Evolutionary conservation across 2,797 vertebrate genomes (phyloP), one percentile per base, ranked within the genome.

Genomic region (Periparus ater): DNA sequence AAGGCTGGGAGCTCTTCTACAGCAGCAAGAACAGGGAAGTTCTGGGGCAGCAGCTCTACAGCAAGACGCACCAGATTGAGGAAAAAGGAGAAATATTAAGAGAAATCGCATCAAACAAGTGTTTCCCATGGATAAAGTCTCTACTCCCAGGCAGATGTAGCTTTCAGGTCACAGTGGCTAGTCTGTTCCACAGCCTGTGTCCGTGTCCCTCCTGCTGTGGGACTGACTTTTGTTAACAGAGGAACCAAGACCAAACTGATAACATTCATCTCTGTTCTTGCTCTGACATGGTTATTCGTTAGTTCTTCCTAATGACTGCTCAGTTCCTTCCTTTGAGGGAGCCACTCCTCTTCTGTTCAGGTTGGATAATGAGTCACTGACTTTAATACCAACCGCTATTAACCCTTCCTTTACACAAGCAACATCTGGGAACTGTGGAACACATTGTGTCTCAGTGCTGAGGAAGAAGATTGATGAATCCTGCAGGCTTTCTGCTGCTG

Each of bases 301-400:
- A 94, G 42, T 25, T 89, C 91, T 92, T 85, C 87, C 89, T 89
- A 89, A 93, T 27, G 75, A 93, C 79, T 86, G 58, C 73, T 91
- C 85, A 86, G 92, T 94, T 94, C 73, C 85, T 95, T 94, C 89
- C 89, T 97, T 95, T 84, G 71, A 63, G 55, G 60, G 89, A 96
- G 89, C 89, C 91, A 95, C 91, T 96, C 95, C 92, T 78, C 87
- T 66, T 89, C 87, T 93, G 25, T 88, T 94, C 87, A 86, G 67
- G 62, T 27, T 91, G 82, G 82, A 85, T 89, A 93, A 91, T 95
- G 92, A 97, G 85, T 96, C 95, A 96, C 63, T 75, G 66, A 75
- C 81, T 88, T 78, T 66, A 94, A 55, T 30, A 87, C 45, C 73
- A 90, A 93, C 82, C 1, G 15, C 50, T 68, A 51, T 96, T 94